Base-by-base conservation (phyloP, 2,113 vertebrate genomes). In the Chitala chitala region DNA sequence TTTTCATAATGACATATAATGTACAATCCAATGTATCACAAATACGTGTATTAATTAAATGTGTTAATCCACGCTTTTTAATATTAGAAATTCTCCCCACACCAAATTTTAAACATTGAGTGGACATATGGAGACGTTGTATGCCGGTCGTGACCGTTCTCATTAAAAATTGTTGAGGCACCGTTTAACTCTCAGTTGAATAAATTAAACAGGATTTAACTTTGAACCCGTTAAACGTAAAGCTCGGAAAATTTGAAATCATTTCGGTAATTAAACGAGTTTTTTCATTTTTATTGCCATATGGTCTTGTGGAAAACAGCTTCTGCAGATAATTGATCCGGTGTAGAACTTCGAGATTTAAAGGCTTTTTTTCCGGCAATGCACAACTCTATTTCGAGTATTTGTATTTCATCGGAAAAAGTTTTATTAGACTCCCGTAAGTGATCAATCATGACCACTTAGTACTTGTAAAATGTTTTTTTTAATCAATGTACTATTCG, bases 141-240 rank as follows among this genome's bases (percentile, higher is more conserved):
- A 58, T 29, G 3, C 26, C 13, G 3, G 50, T 53, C 50, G 4
- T 53, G 50, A 15, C 50, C 15, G 1, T 53, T 53, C 50, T 53
- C 10, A 53, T 53, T 4, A 4, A 53, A 53, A 15, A 53, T 53
- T n/a, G n/a, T n/a, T n/a, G n/a, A n/a, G n/a, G n/a, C n/a, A n/a
- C n/a, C n/a, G n/a, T n/a, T 53, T 63, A 29, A 50, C 51, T 59
- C 53, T 53, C 38, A 22, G 70, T 51, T 22, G 50, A 75, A 50
- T 42, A 55, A 54, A 68, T 24, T 40, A 36, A 65, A 29, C 36
- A 20, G 50, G 15, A 53, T 53, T 53, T 15, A 2, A 22, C 26
- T 55, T 55, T 55, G 53, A 26, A 7, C 53, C 53, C 26, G 22
- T 8, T 55, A 22, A 55, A 26, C n/a, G 5, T 55, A 55, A 0